Conservation (phyloP, 37 sponge, comb jelly and placozoan genomes). For the Cliona cf. orientalis region DNA sequence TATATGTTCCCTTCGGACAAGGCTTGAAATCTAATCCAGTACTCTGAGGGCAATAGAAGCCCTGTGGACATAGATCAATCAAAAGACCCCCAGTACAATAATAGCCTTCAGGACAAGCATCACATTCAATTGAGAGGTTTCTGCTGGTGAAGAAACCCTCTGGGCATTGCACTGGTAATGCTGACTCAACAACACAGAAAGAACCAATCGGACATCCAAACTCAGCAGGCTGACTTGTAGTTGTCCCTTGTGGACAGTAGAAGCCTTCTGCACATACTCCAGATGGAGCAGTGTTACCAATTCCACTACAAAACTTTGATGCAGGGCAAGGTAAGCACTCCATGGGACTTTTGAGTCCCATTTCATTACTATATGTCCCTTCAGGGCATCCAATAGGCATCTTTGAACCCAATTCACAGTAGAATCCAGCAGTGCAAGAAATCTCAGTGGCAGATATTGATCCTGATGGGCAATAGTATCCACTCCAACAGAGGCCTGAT, state of each 20-base stretch:
- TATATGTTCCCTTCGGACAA: conserved; percentile 3
- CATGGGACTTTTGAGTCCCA: not conserved
- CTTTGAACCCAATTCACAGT: not conserved
- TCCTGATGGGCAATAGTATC: not conserved
- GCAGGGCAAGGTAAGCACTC: not conserved
- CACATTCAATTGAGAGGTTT: not conserved
- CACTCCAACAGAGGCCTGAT: not conserved
- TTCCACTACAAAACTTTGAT: not conserved
- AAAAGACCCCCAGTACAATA: not conserved
- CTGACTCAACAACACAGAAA: not conserved
- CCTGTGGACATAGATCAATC: not conserved
- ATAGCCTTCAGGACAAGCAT: not conserved
- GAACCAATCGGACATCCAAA: not conserved
- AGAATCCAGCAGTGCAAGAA: not conserved
- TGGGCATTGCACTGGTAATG: not conserved
- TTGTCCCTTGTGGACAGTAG: not conserved
- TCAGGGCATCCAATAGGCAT: not conserved
- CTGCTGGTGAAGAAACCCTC: not conserved
- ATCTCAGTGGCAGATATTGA: not conserved
- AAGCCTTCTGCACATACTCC: not conserved
- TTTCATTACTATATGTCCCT: not conserved
- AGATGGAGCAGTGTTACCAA: not conserved
- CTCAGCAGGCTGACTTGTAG: not conserved
- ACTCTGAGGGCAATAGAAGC: not conserved
- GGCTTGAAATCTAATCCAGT: not conserved